A percentile compares a stretch with the other conserved stretches of the same genome.
phyloP scores from a whole-genome alignment of 2,888 invertebrate species.

The Oscheius sp. region DNA sequence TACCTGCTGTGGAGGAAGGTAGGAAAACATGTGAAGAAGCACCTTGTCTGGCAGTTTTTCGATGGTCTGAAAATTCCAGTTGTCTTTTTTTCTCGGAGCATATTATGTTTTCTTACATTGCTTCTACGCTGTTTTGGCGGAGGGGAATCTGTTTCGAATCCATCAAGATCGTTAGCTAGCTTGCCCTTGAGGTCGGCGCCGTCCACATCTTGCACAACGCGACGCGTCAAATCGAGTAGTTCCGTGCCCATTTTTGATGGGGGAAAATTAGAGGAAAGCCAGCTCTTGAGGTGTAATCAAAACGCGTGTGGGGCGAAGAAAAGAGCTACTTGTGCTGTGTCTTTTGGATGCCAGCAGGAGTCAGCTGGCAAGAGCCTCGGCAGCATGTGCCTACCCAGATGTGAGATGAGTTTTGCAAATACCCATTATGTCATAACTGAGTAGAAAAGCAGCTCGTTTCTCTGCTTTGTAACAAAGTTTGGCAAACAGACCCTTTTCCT shows the following conservation, averaged over 20 bases:
- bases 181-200: conserved; percentile 28
- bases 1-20: conserved; percentile 48
- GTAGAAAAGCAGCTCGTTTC: neutral
- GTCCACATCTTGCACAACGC: conserved; percentile 65
- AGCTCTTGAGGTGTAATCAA: conserved; percentile 16
- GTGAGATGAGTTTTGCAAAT: conserved; percentile 22
- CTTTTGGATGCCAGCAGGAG: conserved; percentile 33
- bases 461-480: neutral
- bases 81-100: neutral
- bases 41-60: conserved; percentile 92
- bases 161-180: conserved; percentile 25
- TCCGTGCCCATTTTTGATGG: conserved; percentile 45
- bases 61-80: conserved; percentile 67
- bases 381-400: conserved; percentile 33
- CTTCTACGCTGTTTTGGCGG: conserved; percentile 22
- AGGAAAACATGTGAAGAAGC: conserved; percentile 83
- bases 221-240: conserved; percentile 70
- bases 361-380: conserved; percentile 30
- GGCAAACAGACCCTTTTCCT: neutral
- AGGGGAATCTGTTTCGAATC: conserved; percentile 12
- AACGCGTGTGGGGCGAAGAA: conserved; percentile 15
- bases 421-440: too few relatives aligned
- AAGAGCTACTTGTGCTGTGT: conserved; percentile 30
- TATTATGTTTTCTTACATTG: conserved; percentile 17
- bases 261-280: neutral